These are phyloP conservation scores for Nasonia longicornis DNA, from an alignment of 1,140 invertebrate genomes.

Conservation along the genomic window DNA sequence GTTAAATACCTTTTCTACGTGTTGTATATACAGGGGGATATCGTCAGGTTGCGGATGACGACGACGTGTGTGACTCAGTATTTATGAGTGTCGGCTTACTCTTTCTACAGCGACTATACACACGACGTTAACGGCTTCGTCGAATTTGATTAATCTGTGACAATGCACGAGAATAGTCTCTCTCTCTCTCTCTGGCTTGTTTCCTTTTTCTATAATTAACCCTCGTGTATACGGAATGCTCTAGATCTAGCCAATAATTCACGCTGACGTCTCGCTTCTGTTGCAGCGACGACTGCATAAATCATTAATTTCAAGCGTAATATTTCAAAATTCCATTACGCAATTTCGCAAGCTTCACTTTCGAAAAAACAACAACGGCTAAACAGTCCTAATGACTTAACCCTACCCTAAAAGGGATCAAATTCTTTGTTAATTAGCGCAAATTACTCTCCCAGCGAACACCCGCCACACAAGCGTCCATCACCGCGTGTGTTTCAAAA, in stretches of 20 bases:
- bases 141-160: slow-evolving; percentile 20
- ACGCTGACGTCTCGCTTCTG: too few species aligned
- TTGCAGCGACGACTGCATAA: too few species aligned
- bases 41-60: too few species aligned
- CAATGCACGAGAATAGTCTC: too few species aligned
- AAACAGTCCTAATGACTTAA: background rate
- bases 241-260: too few species aligned
- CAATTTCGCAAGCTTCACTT: background rate
- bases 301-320: background rate
- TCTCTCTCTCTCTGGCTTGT: too few species aligned
- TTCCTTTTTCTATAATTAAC: too few species aligned
- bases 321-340: background rate
- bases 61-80: slow-evolving; percentile 6
- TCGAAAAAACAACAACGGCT: background rate
- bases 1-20: background rate
- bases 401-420: background rate
- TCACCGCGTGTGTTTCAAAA: background rate
- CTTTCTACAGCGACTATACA: background rate
- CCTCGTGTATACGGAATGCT: too few species aligned
- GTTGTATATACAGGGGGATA: background rate
- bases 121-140: slow-evolving; percentile 18
- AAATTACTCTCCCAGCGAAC: slow-evolving; percentile 35
- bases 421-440: slow-evolving; percentile 40
- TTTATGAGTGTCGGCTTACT: slow-evolving; percentile 41
- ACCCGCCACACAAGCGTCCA: slow-evolving; percentile 15